These are phyloP conservation scores for Suillia variegata DNA, from an alignment of 2,888 invertebrate species.

Conservation along the genomic window DNA sequence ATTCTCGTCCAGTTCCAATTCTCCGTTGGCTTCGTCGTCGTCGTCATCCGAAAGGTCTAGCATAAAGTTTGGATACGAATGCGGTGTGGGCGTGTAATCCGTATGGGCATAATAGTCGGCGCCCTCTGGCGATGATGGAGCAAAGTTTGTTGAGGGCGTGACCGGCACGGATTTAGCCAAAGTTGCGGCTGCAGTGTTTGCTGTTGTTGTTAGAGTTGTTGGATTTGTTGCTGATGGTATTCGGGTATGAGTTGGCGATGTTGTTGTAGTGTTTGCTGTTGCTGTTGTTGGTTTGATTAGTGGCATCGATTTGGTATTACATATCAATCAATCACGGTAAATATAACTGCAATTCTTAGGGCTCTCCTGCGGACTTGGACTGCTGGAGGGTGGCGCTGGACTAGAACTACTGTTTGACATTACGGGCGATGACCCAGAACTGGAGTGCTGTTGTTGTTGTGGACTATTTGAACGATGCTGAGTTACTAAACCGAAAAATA, in stretches of 20 bases:
- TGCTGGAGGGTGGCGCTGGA: slow-evolving; percentile 63
- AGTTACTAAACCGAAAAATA: slow-evolving; percentile 59
- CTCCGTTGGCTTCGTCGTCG: slow-evolving; percentile 15
- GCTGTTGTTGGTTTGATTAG: slow-evolving; percentile 48
- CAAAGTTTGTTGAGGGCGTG: slow-evolving; percentile 35
- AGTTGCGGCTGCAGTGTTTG: not conserved
- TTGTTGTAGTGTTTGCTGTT: slow-evolving; percentile 14
- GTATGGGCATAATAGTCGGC: slow-evolving; percentile 14
- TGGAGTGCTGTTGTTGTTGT: slow-evolving; percentile 62
- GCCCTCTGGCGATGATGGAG: slow-evolving; percentile 24
- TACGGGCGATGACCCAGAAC: slow-evolving; percentile 62
- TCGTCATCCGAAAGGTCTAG: slow-evolving; percentile 28
- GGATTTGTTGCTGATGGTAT: slow-evolving; percentile 21
- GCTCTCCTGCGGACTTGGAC: slow-evolving; percentile 63
- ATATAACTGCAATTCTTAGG: slow-evolving; percentile 63
- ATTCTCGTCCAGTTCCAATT: slow-evolving; percentile 34
- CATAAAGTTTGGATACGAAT: slow-evolving; percentile 33
- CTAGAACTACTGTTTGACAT: slow-evolving; percentile 63
- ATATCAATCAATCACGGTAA: slow-evolving; percentile 63
- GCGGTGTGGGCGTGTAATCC: slow-evolving; percentile 25
- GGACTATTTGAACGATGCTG: slow-evolving; percentile 63
- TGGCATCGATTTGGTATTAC: slow-evolving; percentile 62
- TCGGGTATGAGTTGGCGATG: not conserved
- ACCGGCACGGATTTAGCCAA: slow-evolving; percentile 47
- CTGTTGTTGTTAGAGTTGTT: not conserved